Conservation (phyloP, 2,797 vertebrate species). For the Crypturellus tataupa region DNA sequence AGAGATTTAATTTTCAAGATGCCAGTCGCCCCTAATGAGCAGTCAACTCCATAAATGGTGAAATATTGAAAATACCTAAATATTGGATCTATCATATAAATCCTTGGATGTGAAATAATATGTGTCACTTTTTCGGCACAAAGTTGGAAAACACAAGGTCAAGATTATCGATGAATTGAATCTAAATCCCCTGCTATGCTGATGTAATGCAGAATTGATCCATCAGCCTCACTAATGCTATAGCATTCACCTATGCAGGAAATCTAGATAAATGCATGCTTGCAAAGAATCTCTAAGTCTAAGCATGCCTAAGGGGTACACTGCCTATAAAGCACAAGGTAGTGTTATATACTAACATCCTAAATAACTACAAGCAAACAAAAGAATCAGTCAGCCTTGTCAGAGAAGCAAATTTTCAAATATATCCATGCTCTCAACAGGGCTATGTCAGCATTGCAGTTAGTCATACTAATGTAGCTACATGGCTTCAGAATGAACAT, state of each 20-base stretch:
- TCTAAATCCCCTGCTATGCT: not conserved
- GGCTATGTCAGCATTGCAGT: not conserved
- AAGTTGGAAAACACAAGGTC: not conserved
- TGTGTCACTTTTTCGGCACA: not conserved
- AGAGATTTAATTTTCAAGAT: not conserved
- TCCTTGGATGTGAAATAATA: not conserved
- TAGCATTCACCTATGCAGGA: not conserved
- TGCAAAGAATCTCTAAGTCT: not conserved
- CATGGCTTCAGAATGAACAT: not conserved
- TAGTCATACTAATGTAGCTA: not conserved
- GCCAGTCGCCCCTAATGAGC: not conserved
- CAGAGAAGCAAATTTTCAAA: not conserved
- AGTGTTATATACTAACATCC: not conserved
- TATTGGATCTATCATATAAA: not conserved
- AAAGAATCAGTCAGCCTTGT: not conserved
- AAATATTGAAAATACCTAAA: not conserved
- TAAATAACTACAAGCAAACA: not conserved
- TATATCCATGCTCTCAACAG: not conserved
- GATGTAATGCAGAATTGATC: not conserved
- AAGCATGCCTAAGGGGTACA: not conserved
- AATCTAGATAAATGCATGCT: not conserved
- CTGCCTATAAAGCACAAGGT: not conserved
- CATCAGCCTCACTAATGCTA: not conserved
- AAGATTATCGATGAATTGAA: conserved; percentile 1
- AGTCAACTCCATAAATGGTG: not conserved